These are phyloP conservation scores for Clitarchus hookeri DNA, from an alignment of 2,888 invertebrate genomes.

Conservation along the genomic window DNA sequence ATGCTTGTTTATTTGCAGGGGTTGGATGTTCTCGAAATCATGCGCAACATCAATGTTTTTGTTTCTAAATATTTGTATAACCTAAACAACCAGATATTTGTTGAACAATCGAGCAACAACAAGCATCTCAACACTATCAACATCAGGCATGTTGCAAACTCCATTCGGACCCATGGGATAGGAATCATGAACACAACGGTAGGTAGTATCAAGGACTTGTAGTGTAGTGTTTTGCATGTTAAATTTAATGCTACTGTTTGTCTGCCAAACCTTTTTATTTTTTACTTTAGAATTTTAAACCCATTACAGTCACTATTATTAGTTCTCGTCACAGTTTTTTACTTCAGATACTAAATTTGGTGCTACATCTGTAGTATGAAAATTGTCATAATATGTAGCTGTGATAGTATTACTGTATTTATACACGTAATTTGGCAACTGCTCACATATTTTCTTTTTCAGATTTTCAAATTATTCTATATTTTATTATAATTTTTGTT, in stretches of 20 bases:
- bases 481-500: too few species aligned
- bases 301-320: too few species aligned
- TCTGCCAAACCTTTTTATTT: slow-evolving; percentile 26
- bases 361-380: too few species aligned
- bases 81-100: slow-evolving; percentile 91
- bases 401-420: too few species aligned
- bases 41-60: slow-evolving; percentile 94
- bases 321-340: too few species aligned
- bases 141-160: slow-evolving; percentile 94
- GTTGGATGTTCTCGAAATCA: slow-evolving; percentile 93
- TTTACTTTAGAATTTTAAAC: not conserved
- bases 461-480: too few species aligned
- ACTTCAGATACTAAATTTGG: too few species aligned
- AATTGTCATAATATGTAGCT: too few species aligned
- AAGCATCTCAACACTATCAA: slow-evolving; percentile 95
- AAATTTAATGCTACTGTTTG: not conserved
- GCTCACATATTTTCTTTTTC: too few species aligned
- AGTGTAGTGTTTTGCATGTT: slow-evolving; percentile 26
- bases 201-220: slow-evolving; percentile 44
- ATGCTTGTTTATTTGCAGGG: slow-evolving; percentile 60
- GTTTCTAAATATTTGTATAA: slow-evolving; percentile 94
- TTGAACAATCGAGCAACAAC: slow-evolving; percentile 88
- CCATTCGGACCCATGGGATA: slow-evolving; percentile 93
- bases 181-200: slow-evolving; percentile 96
- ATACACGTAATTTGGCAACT: too few species aligned